Evolutionary conservation across 2,797 vertebrate species (phyloP).

Genomic region (Selene dorsalis): DNA sequence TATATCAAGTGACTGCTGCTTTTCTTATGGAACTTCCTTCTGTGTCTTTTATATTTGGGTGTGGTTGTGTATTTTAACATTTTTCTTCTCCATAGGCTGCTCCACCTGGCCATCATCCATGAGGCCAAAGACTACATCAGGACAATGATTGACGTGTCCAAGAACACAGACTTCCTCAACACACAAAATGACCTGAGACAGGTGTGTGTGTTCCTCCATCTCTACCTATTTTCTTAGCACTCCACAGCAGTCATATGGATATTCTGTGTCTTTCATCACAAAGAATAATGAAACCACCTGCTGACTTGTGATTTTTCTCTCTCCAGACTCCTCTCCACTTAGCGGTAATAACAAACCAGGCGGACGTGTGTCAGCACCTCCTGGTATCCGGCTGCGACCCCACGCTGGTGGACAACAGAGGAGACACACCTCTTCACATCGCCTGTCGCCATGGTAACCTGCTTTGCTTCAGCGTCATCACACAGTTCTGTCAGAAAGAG

Average conservation of each 20-base stretch:
- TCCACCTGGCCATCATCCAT: slow-evolving; percentile 96
- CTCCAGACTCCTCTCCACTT: slow-evolving; percentile 93
- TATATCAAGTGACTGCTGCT: background rate
- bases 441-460: slow-evolving; percentile 93
- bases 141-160: slow-evolving; percentile 87
- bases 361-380: slow-evolving; percentile 89
- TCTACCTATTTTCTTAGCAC: background rate
- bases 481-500: slow-evolving; percentile 82
- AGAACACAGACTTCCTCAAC: slow-evolving; percentile 89
- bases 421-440: slow-evolving; percentile 95
- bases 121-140: slow-evolving; percentile 88
- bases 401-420: slow-evolving; percentile 90
- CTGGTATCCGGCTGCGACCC: slow-evolving; percentile 91
- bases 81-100: slow-evolving; percentile 82
- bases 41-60: background rate
- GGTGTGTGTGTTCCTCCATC: slow-evolving; percentile 79
- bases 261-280: background rate
- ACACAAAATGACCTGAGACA: slow-evolving; percentile 95
- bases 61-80: slow-evolving; percentile 23
- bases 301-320: background rate
- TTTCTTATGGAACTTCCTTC: background rate
- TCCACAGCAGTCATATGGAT: background rate
- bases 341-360: slow-evolving; percentile 94
- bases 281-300: background rate
- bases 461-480: slow-evolving; percentile 89